These are phyloP conservation scores for Dreissena polymorpha DNA, from an alignment of 1,140 invertebrate genomes.

Conservation along the genomic window DNA sequence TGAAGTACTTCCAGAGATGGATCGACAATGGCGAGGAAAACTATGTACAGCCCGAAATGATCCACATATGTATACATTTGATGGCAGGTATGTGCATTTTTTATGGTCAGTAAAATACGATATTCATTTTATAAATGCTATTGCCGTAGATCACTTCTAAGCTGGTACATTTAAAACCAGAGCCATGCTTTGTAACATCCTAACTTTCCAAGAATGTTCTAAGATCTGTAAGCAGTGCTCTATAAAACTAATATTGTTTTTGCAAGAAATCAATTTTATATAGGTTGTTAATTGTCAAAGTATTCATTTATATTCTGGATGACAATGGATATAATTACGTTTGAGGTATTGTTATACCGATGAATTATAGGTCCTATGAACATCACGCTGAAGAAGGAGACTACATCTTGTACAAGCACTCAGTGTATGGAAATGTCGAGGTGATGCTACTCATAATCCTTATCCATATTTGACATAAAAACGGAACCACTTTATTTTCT, in stretches of 20 bases:
- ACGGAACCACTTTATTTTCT: too few relatives aligned
- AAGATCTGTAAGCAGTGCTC: neutral
- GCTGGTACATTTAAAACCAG: neutral
- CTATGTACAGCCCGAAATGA: slow-evolving; percentile 41
- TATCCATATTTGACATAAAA: too few relatives aligned
- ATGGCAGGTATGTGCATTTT: slow-evolving; percentile 14
- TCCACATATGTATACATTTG: slow-evolving; percentile 44
- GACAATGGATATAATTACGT: neutral
- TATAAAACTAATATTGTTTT: neutral
- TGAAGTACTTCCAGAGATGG: slow-evolving; percentile 13
- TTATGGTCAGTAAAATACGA: neutral
- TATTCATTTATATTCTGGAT: neutral
- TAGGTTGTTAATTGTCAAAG: neutral
- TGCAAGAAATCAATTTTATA: neutral
- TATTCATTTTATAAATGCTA: neutral
- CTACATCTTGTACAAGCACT: neutral
- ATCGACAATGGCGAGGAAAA: slow-evolving; percentile 12
- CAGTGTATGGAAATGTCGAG: neutral
- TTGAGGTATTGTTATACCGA: neutral
- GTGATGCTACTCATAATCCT: neutral
- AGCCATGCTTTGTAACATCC: neutral
- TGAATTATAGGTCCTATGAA: neutral
- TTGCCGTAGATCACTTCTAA: neutral
- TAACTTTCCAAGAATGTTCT: neutral
- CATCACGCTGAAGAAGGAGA: slow-evolving; percentile 4